Evolutionary conservation across 2,797 vertebrate species (phyloP).

Genomic region (Schizothorax lantsangensis): DNA sequence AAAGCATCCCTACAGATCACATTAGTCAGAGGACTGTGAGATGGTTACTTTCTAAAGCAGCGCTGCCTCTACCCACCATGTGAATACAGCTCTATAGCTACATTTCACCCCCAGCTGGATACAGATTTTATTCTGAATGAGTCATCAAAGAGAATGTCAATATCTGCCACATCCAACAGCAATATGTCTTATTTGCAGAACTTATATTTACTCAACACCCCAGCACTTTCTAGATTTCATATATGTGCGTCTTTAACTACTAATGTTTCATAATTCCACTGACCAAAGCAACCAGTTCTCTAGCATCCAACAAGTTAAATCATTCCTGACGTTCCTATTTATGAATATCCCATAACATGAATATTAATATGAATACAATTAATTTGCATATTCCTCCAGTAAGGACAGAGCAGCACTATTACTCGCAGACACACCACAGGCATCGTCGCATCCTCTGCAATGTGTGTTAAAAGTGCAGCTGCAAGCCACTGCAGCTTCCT

Average conservation of each 20-base stretch:
- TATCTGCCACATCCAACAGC: constrained; percentile 33
- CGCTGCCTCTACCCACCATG: constrained; percentile 41
- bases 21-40: constrained; percentile 50
- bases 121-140: constrained; percentile 51
- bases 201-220: constrained; percentile 33
- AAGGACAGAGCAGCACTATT: constrained; percentile 17
- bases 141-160: constrained; percentile 52
- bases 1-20: constrained; percentile 52
- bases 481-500: constrained; percentile 44
- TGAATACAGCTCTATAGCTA: constrained; percentile 40
- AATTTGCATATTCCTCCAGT: constrained; percentile 4
- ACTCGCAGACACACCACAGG: constrained; percentile 28
- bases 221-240: constrained; percentile 1
- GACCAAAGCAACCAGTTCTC: constrained; percentile 3
- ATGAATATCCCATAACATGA: not conserved
- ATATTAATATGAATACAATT: not conserved
- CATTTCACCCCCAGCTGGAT: constrained; percentile 23
- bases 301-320: not conserved
- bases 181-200: constrained; percentile 35
- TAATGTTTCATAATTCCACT: not conserved
- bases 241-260: not conserved
- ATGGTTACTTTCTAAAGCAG: constrained; percentile 45
- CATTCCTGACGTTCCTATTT: not conserved
- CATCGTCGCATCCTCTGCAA: constrained; percentile 61
- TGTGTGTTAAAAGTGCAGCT: constrained; percentile 56